A percentile compares a stretch with the other conserved stretches of the same genome.
Evolutionary conservation across 1,140 invertebrate species (phyloP).

Genomic region (Dendrolimus kikuchii): DNA sequence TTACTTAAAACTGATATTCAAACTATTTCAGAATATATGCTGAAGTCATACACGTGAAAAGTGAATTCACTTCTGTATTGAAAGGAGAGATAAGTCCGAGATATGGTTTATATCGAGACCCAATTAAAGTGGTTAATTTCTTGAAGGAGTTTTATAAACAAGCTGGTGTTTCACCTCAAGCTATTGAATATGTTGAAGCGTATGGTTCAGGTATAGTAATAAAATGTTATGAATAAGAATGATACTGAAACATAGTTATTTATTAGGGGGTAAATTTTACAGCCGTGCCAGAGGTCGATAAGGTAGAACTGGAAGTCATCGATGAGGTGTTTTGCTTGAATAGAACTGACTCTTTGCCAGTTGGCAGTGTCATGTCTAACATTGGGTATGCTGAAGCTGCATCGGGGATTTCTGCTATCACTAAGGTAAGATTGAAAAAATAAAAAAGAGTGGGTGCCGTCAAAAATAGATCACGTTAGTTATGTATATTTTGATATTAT

Average conservation of each 20-base stretch:
- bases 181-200: slow-evolving; percentile 81
- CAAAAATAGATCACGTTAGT: no score
- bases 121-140: slow-evolving; percentile 67
- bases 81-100: slow-evolving; percentile 18
- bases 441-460: no score
- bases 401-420: slow-evolving; percentile 73
- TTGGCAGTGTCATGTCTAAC: slow-evolving; percentile 83
- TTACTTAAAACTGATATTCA: no score
- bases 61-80: slow-evolving; percentile 50
- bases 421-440: slow-evolving; percentile 56
- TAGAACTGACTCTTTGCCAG: slow-evolving; percentile 71
- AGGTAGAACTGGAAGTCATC: slow-evolving; percentile 33
- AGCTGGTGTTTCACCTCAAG: slow-evolving; percentile 73
- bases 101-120: slow-evolving; percentile 72
- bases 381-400: slow-evolving; percentile 81
- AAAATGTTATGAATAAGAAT: background rate
- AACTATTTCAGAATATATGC: slow-evolving; percentile 74
- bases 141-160: slow-evolving; percentile 77
- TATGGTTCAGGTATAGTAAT: slow-evolving; percentile 75
- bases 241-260: background rate
- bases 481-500: no score
- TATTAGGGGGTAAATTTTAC: slow-evolving; percentile 19
- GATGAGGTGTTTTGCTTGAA: slow-evolving; percentile 44
- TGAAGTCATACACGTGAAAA: slow-evolving; percentile 77
- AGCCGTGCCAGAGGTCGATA: slow-evolving; percentile 52